Conservation (phyloP, 2,113 vertebrate species). For the Chaetops frenatus region DNA sequence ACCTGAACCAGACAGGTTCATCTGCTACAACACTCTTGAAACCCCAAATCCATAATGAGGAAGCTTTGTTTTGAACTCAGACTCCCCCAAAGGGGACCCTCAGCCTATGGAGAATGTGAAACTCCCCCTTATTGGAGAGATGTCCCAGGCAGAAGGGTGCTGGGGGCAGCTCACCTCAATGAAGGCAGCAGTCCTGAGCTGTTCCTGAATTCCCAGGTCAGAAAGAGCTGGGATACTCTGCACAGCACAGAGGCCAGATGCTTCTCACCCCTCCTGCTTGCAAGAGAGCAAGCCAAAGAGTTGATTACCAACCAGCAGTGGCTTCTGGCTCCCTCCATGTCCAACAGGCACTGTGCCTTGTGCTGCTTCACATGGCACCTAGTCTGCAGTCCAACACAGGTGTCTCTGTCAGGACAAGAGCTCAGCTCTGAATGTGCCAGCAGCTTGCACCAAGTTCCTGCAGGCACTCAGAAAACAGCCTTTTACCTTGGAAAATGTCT, state of each 20-base stretch:
- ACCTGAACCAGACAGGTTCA: not conserved
- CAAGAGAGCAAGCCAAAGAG: not conserved
- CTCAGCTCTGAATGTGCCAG: not conserved
- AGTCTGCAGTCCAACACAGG: not conserved
- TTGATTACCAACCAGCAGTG: not conserved
- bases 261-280: not conserved
- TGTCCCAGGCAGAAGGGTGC: not conserved
- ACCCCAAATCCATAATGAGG: not conserved
- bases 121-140: not conserved
- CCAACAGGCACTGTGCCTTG: not conserved
- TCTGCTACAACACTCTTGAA: not conserved
- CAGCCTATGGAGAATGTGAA: not conserved
- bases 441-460: not conserved
- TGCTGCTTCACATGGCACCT: rapidly evolving
- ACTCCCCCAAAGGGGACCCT: not conserved
- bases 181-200: not conserved
- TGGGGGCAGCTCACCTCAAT: rapidly evolving
- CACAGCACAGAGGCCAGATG: not conserved
- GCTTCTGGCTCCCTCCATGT: not conserved
- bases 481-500: not conserved
- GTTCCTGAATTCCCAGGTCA: not conserved
- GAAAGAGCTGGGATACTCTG: not conserved
- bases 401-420: not conserved
- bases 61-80: not conserved
- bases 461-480: not conserved